Base-by-base conservation (phyloP, 2,888 invertebrate genomes). In the Julus scandinavius region DNA sequence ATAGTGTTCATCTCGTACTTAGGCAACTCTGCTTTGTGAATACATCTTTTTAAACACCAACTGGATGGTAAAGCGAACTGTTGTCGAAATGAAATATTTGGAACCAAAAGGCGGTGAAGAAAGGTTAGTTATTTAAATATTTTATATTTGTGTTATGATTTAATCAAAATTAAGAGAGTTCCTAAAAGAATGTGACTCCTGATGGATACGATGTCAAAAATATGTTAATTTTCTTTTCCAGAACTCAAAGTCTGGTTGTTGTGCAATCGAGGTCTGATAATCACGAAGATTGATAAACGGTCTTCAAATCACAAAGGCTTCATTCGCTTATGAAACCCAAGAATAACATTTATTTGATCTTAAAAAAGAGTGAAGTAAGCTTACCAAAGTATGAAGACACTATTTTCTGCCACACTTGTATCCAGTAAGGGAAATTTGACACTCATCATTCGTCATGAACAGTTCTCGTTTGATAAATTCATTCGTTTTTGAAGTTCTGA, bases 51-150 rank as follows among this genome's bases (percentile, higher is more conserved):
- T 63, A 63, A 63, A 63, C n/a, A 63, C 63, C 4, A 63, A 63
- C 63, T 63, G 63, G 63, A n/a, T 63, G 63, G 63, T 63, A 63
- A 63, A 63, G n/a, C 63, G 63, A 17, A 63, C 63, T n/a, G 63
- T 63, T 17, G 63, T 63, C 63, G 63, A 63, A 63, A 63, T 63
- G 63, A 63, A 63, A 7, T 63, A 63, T 20, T 63, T 63, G 63
- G 63, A 63, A n/a, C 63, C 63, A 15, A 63, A 5, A 5, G 63
- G n/a, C 7, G n/a, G 17, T n/a, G n/a, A 63, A 20, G 20, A 63
- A 63, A 20, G 63, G 63, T 63, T 4, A 63, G 63, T 63, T n/a
- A 5, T 63, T 20, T 45, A 45, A 45, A 45, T 45, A 45, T n/a
- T n/a, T 5, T 45, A 45, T 45, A 45, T 45, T 45, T 45, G 6